Evolutionary conservation across 2,113 vertebrate species (phyloP), one percentile per base, ranked within the genome.

Genomic region (Oncorhynchus mykiss): DNA sequence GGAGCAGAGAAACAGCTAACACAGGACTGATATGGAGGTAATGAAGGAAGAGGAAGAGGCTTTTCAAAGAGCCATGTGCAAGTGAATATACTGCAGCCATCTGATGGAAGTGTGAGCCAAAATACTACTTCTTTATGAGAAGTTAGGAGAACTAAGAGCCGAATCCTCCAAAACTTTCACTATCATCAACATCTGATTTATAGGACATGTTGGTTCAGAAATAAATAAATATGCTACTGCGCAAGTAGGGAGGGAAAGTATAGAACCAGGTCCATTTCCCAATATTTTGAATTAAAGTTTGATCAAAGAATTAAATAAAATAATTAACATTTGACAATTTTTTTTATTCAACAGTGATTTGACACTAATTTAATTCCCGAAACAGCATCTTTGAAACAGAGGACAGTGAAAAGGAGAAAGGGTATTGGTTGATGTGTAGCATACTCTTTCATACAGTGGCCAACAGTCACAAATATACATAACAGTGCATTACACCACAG

Each of bases 21-120:
- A 91, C 64, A 77, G 86, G 89, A 88, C 82, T 88, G 85, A 74
- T 84, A 91, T 91, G 90, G 85, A 71, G 75, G 79, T 85, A 78
- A 93, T 92, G 92, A 78, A 82, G 78, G 81, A 77, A 49, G 71
- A 81, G 70, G 54, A 39, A 39, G 8, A 45, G 39, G 8, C 39
- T 6, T 76, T 91, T 90, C 82, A 91, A 91, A 86, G 79, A 71
- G 81, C 88, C 2, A 68, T 64, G 71, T 82, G 82, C 91, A 86
- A 34, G 27, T 18, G 27, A 25, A 25, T 67, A 14, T 31, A 39
- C 14, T 45, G 39, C 9, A 45, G 9, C 9, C 8, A 45, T 45
- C 8, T 45, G 39, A 45, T 11, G 11, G 39, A 45, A 11, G 39
- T 45, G 39, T 6, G 39, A 11, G 39, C 2, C 39, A 45, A 45